A percentile compares a stretch with the other conserved stretches of the same genome.
phyloP scores from a whole-genome alignment of 2,888 invertebrate species.

The Pimpla rufipes region DNA sequence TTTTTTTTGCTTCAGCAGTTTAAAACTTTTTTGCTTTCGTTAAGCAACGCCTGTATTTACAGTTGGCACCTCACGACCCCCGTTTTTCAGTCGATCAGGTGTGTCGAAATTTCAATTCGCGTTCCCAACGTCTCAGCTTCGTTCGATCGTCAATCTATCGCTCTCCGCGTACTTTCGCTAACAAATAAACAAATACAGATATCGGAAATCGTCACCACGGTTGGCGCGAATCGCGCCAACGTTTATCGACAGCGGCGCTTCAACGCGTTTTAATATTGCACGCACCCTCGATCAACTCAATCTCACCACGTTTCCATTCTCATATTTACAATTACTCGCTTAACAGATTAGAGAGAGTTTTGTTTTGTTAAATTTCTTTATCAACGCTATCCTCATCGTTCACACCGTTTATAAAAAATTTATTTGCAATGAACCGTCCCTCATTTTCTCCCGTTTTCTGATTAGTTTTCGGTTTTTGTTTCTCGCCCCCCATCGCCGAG shows the following conservation, averaged over 20 bases:
- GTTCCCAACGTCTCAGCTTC: not conserved
- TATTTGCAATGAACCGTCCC: constrained; percentile 64
- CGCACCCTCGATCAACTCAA: constrained; percentile 12
- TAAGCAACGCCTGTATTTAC: constrained; percentile 5
- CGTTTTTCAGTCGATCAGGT: not conserved
- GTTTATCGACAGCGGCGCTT: not conserved
- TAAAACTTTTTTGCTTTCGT: not conserved
- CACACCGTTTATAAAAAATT: constrained; percentile 73
- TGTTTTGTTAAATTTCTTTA: constrained; percentile 39
- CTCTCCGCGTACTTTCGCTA: constrained; percentile 16
- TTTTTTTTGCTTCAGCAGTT: not conserved
- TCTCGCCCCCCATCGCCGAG: not conserved
- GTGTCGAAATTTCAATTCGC: constrained; percentile 3
- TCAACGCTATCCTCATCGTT: constrained; percentile 62
- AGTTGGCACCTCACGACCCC: not conserved
- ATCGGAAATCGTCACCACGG: not conserved
- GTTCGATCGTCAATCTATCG: not conserved
- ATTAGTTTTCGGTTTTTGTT: constrained; percentile 26
- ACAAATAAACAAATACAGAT: constrained; percentile 22
- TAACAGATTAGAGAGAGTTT: constrained; percentile 25
- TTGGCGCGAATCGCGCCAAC: not conserved
- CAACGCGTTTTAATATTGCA: constrained; percentile 2
- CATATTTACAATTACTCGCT: constrained; percentile 48
- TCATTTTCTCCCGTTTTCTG: constrained; percentile 14
- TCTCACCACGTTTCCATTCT: constrained; percentile 23